Percentiles rank a stretch among this genome's conserved stretches.
These are phyloP conservation scores for Podabrus alpinus DNA, from an alignment of 2,888 invertebrate species.

Conservation along the genomic window DNA sequence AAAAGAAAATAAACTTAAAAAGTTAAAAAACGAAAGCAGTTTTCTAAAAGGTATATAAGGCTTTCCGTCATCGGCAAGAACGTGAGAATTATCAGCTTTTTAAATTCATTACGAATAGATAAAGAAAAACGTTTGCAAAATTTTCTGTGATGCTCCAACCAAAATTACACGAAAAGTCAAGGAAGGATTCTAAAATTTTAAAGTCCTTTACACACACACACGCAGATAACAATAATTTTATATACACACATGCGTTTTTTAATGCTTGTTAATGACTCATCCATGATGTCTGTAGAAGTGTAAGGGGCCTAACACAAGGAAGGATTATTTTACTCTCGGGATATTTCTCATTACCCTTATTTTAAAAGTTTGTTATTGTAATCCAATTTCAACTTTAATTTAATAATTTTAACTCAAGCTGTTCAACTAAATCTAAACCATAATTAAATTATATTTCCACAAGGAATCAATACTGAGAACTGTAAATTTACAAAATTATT, in stretches of 20 bases:
- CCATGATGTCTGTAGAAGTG: too few relatives aligned
- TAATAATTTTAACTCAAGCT: background rate
- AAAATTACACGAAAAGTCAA: too few relatives aligned
- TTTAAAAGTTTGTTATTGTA: background rate
- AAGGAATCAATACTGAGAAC: background rate
- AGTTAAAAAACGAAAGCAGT: background rate
- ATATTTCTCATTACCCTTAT: background rate
- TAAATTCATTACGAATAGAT: background rate
- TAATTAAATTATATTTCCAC: background rate
- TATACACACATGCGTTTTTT: too few relatives aligned
- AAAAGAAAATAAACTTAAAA: background rate
- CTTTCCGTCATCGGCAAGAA: background rate
- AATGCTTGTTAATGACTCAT: too few relatives aligned
- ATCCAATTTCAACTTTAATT: background rate
- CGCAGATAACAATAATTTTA: too few relatives aligned
- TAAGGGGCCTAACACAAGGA: background rate
- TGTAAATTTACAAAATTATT: background rate
- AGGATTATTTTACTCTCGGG: background rate
- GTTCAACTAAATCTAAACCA: background rate
- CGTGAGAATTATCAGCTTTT: background rate
- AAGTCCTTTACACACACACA: too few relatives aligned
- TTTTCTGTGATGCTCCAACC: background rate
- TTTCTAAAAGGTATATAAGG: background rate
- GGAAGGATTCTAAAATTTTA: too few relatives aligned
- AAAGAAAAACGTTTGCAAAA: background rate